A percentile compares a stretch with the other conserved stretches of the same genome.
These are phyloP conservation scores for Lasioglossum albipes DNA, from an alignment of 1,140 invertebrate genomes.

Conservation along the genomic window DNA sequence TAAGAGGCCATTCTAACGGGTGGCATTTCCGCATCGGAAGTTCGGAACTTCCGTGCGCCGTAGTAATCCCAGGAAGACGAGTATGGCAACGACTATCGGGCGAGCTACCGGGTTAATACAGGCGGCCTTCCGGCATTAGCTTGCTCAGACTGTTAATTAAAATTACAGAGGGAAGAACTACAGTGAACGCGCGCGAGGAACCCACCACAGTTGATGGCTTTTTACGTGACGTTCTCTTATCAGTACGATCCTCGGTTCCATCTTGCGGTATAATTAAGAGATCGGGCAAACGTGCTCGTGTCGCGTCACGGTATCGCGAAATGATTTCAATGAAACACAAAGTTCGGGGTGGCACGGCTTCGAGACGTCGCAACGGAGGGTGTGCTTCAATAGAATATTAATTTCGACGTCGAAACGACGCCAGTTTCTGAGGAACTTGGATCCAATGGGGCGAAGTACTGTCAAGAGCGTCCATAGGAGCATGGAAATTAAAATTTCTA, in stretches of 20 bases:
- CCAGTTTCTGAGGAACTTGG: neutral
- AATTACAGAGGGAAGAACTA: conserved; percentile 14
- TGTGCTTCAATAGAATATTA: neutral
- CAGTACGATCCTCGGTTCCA: neutral
- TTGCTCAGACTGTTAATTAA: conserved; percentile 20
- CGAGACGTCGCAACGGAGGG: neutral
- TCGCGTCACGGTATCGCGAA: neutral
- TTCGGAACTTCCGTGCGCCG: neutral
- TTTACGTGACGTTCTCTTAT: neutral
- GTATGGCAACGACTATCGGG: neutral
- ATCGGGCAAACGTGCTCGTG: neutral
- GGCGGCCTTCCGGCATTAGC: conserved; percentile 1
- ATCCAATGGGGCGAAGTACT: too few species aligned
- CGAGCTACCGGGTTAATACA: conserved; percentile 12
- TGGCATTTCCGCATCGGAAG: neutral
- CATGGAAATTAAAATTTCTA: too few species aligned
- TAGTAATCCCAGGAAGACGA: conserved; percentile 15
- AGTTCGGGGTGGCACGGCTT: neutral
- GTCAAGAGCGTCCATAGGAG: too few species aligned
- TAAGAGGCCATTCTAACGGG: conserved; percentile 21
- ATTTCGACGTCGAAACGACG: neutral
- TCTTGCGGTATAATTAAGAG: neutral
- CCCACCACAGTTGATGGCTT: neutral
- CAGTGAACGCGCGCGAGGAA: neutral
- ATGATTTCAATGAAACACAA: neutral